Evolutionary conservation across 2,888 invertebrate species (phyloP).

Genomic region (Ferrisia virgata): DNA sequence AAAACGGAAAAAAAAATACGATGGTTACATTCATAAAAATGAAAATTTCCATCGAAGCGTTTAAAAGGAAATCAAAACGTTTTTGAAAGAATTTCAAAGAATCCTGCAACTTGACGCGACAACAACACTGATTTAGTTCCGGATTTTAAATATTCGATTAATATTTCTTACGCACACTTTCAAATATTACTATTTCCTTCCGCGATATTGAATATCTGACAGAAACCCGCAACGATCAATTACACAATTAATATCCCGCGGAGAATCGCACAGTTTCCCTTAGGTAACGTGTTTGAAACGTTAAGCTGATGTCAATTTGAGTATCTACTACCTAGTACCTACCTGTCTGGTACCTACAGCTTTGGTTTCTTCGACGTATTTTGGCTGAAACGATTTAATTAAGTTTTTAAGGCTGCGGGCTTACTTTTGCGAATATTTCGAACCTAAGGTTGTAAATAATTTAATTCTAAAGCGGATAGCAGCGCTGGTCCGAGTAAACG

Average conservation of each 20-base stretch:
- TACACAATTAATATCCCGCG: conserved; percentile 4
- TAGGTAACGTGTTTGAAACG: neutral
- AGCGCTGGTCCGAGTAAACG: neutral
- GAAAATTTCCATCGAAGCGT: neutral
- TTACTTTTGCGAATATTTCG: neutral
- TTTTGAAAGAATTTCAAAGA: neutral
- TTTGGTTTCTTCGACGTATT: neutral
- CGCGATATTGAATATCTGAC: neutral
- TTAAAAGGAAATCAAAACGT: neutral
- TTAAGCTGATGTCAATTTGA: conserved; percentile 20
- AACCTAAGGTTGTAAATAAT: neutral
- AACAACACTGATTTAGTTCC: neutral
- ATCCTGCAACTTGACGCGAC: neutral
- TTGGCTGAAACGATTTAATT: neutral
- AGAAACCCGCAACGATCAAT: neutral
- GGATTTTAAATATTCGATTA: neutral
- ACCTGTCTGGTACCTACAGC: too few relatives aligned
- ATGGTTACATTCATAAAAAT: neutral
- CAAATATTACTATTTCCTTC: neutral
- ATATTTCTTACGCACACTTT: neutral
- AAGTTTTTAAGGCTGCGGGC: neutral
- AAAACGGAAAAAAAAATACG: neutral
- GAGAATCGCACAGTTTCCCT: neutral
- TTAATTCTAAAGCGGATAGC: neutral
- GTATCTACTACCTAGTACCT: too few relatives aligned